Evolutionary conservation across 2,113 vertebrate genomes (phyloP).

Genomic region (Hippolais icterina): DNA sequence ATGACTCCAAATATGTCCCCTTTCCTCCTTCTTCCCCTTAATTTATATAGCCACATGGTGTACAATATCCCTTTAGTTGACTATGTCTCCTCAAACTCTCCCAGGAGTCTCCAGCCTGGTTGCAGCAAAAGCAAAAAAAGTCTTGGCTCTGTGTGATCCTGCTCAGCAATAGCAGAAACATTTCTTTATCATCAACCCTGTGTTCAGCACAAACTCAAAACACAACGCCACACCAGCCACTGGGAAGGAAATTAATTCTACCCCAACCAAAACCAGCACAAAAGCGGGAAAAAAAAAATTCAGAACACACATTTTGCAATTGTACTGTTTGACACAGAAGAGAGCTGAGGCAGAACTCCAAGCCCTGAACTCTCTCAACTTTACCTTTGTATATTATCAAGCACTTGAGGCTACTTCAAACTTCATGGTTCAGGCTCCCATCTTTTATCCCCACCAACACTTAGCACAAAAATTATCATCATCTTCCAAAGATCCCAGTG

Average conservation of each 20-base stretch:
- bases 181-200: background rate
- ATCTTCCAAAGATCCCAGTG: background rate
- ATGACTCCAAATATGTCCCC: accelerated
- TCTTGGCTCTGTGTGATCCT: background rate
- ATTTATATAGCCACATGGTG: no score
- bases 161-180: background rate
- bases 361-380: background rate
- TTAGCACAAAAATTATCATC: background rate
- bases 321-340: background rate
- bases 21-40: background rate
- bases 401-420: background rate
- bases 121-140: background rate
- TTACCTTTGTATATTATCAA: background rate
- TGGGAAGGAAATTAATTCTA: background rate
- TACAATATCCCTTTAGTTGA: no score
- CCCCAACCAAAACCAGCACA: background rate
- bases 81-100: no score
- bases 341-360: background rate
- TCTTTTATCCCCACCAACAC: background rate
- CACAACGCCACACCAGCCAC: background rate
- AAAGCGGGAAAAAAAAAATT: accelerated
- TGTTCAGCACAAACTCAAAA: background rate
- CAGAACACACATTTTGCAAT: background rate
- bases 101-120: background rate
- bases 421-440: background rate